Percentiles rank a stretch among this genome's conserved stretches.
These are phyloP conservation scores for Plagodis pulveraria DNA, from an alignment of 2,888 invertebrate genomes.

Conservation along the genomic window DNA sequence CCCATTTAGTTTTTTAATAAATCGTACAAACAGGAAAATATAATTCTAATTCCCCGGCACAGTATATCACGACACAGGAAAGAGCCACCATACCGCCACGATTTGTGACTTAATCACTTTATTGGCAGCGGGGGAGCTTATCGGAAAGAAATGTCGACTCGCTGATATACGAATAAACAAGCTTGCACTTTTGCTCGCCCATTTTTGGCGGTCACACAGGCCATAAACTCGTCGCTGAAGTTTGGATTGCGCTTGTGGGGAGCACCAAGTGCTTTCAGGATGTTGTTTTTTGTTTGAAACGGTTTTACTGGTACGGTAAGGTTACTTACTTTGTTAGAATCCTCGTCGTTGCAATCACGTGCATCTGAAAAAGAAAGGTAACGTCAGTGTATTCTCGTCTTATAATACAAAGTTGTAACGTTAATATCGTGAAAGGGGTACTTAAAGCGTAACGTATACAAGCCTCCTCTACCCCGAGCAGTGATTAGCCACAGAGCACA, in stretches of 20 bases:
- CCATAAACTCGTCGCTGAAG: slow-evolving; percentile 76
- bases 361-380: slow-evolving; percentile 69
- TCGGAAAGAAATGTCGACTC: slow-evolving; percentile 78
- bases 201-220: slow-evolving; percentile 79
- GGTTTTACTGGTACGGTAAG: slow-evolving; percentile 42
- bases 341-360: slow-evolving; percentile 66
- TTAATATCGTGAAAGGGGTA: slow-evolving; percentile 66
- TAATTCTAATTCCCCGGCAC: slow-evolving; percentile 37
- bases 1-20: background rate
- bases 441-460: slow-evolving; percentile 66
- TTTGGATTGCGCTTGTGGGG: slow-evolving; percentile 73
- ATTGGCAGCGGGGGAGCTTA: slow-evolving; percentile 83
- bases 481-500: slow-evolving; percentile 77
- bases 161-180: slow-evolving; percentile 82
- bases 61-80: slow-evolving; percentile 53
- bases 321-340: slow-evolving; percentile 70
- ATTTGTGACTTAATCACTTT: slow-evolving; percentile 85
- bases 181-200: slow-evolving; percentile 79
- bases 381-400: slow-evolving; percentile 23
- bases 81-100: slow-evolving; percentile 64
- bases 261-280: slow-evolving; percentile 54
- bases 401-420: slow-evolving; percentile 42
- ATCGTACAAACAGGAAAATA: slow-evolving; percentile 29
- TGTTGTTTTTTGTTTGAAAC: slow-evolving; percentile 60
- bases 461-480: slow-evolving; percentile 55